Evolutionary conservation across 1,140 invertebrate genomes (phyloP), one percentile per base, ranked within the genome.

Genomic region (Ditylenchus dipsaci): DNA sequence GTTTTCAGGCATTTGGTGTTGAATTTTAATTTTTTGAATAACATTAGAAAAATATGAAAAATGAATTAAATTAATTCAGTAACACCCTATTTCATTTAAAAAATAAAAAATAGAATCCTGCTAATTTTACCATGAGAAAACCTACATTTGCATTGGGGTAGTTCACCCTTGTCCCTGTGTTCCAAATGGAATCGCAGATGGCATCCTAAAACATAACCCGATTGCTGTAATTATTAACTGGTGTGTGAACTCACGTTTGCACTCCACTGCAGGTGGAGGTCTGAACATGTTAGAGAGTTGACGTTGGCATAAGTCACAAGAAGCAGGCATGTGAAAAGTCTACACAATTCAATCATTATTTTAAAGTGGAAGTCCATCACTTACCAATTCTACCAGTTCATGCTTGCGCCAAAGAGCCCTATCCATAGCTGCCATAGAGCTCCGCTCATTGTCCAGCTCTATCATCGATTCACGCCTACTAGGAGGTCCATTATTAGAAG

Each of bases 81-180:
- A n/a, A n/a, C n/a, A n/a, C n/a, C n/a, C n/a, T n/a, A n/a, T n/a
- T n/a, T n/a, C n/a, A n/a, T n/a, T n/a, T n/a, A n/a, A n/a, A n/a
- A n/a, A n/a, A n/a, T n/a, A n/a, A n/a, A n/a, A n/a, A n/a, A n/a
- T n/a, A n/a, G n/a, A n/a, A n/a, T n/a, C n/a, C n/a, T n/a, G n/a
- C 33, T 11, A 11, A 3, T 38, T 38, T 38, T 11, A 38, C 3
- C 49, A 53, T 21, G 49, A 53, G 23, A 7, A 21, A 45, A 33
- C 59, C n/a, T 61, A 61, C 59, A 61, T 19, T 61, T 61, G 27
- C 59, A 61, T n/a, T 61, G 59, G 15, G 59, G 59, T 1, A 61
- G 27, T 61, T 61, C 59, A 7, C 59, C 59, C 29, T 45, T 30
- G 38, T 61, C 59, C 7, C 59, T 19, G 38, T 61, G 59, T 45